These are phyloP conservation scores for Nothocercus julius DNA, from an alignment of 2,113 vertebrate genomes.

Conservation along the genomic window DNA sequence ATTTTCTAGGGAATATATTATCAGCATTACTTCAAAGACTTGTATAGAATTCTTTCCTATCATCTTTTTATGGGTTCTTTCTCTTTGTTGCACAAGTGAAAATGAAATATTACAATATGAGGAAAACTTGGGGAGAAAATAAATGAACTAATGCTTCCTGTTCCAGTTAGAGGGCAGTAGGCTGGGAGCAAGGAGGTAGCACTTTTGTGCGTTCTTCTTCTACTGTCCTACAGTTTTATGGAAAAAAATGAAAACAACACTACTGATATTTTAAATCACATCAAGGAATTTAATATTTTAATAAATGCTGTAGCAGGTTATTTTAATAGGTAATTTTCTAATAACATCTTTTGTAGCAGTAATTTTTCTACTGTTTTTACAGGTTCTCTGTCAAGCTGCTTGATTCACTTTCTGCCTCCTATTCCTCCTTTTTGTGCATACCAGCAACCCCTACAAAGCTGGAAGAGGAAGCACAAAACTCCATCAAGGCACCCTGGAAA, in stretches of 20 bases:
- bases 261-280: not conserved
- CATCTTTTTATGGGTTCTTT: slow-evolving; percentile 34
- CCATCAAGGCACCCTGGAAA: not conserved
- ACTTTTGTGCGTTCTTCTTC: not conserved
- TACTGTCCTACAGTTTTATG: not conserved
- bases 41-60: slow-evolving; percentile 10
- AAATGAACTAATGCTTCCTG: not conserved
- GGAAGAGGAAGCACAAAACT: not conserved
- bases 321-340: not conserved
- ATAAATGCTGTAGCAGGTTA: not conserved
- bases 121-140: slow-evolving; percentile 12
- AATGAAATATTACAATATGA: slow-evolving; percentile 38
- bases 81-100: slow-evolving; percentile 37
- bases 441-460: not conserved
- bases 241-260: slow-evolving; percentile 22
- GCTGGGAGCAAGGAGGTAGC: not conserved
- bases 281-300: not conserved
- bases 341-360: not conserved
- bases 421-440: not conserved
- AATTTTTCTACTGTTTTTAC: not conserved
- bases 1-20: slow-evolving; percentile 36
- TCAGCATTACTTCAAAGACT: slow-evolving; percentile 46
- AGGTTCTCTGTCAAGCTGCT: not conserved
- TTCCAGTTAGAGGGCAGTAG: not conserved
- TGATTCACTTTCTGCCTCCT: not conserved